Conservation (phyloP, 2,797 vertebrate species). For the Bothrops alternatus region DNA sequence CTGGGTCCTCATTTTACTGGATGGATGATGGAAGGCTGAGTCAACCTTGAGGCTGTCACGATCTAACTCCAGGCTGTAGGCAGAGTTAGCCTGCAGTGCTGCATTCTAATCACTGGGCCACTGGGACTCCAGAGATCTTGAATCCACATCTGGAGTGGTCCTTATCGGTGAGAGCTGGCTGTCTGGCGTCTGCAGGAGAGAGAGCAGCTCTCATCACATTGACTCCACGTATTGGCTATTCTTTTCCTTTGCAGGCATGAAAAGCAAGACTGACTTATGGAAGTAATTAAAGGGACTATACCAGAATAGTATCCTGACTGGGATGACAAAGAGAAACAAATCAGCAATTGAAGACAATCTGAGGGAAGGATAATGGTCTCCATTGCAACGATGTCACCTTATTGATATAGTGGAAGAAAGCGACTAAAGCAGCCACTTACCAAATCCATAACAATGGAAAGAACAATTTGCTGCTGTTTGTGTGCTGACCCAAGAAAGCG, state of each 20-base stretch:
- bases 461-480: background rate
- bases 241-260: background rate
- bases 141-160: no score
- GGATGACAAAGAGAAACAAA: background rate
- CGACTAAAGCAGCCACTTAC: background rate
- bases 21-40: background rate
- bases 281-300: background rate
- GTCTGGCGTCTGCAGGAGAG: no score
- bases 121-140: background rate
- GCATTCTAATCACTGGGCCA: background rate
- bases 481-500: background rate
- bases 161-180: no score
- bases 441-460: background rate
- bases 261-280: background rate
- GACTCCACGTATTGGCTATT: background rate
- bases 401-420: background rate
- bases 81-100: background rate
- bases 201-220: background rate
- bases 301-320: background rate
- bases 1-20: background rate
- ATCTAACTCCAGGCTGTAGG: no score
- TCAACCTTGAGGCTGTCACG: background rate
- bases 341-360: background rate
- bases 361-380: background rate
- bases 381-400: background rate